These are phyloP conservation scores for Agrochola macilenta DNA, from an alignment of 2,888 invertebrate species.

Conservation along the genomic window DNA sequence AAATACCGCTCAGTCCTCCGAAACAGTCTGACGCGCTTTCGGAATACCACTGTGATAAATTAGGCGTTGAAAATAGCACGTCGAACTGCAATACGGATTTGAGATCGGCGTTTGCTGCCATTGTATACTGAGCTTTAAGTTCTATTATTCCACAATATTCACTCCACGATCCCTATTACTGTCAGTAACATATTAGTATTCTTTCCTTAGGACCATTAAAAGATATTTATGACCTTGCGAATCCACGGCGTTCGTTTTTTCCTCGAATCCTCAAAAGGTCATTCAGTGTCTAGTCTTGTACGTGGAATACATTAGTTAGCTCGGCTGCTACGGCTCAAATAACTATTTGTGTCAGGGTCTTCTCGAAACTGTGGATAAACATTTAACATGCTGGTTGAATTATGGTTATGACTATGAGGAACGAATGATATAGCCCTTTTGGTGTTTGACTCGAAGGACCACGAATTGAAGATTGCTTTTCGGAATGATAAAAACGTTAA, in stretches of 20 bases:
- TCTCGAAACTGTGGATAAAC: slow-evolving; percentile 46
- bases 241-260: slow-evolving; percentile 51
- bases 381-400: slow-evolving; percentile 38
- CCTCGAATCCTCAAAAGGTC: slow-evolving; percentile 67
- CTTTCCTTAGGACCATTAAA: slow-evolving; percentile 47
- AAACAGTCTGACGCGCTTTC: slow-evolving; percentile 22
- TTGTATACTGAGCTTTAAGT: slow-evolving; percentile 2
- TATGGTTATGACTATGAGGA: slow-evolving; percentile 14
- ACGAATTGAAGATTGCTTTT: not conserved
- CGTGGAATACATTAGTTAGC: slow-evolving; percentile 69
- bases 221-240: slow-evolving; percentile 61
- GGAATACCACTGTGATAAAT: slow-evolving; percentile 51
- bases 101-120: slow-evolving; percentile 12
- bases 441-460: slow-evolving; percentile 6
- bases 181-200: slow-evolving; percentile 51
- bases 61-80: slow-evolving; percentile 44
- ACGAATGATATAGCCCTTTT: not conserved
- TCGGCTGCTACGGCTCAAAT: slow-evolving; percentile 51
- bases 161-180: slow-evolving; percentile 28
- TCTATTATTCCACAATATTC: slow-evolving; percentile 34
- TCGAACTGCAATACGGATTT: slow-evolving; percentile 29
- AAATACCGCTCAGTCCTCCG: slow-evolving; percentile 17
- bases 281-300: slow-evolving; percentile 62
- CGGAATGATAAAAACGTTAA: too few relatives aligned
- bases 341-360: slow-evolving; percentile 67